Evolutionary conservation across 2,888 invertebrate genomes (phyloP).

Genomic region (Catocala nupta): DNA sequence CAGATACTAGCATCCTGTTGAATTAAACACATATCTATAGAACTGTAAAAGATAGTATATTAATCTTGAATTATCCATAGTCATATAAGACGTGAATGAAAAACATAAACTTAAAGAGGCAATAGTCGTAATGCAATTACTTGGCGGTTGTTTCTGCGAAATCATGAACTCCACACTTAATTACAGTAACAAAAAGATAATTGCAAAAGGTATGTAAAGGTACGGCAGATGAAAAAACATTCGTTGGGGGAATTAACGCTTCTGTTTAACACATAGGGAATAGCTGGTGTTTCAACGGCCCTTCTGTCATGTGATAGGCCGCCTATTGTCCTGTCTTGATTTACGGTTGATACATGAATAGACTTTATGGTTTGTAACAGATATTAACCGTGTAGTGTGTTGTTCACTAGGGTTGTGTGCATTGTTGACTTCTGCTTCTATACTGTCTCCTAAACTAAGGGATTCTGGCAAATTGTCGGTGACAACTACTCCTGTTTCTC

Average conservation of each 20-base stretch:
- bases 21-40: background rate
- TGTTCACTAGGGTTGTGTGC: constrained; percentile 46
- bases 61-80: constrained; percentile 9
- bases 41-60: constrained; percentile 10
- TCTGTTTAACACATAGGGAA: constrained; percentile 20
- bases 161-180: constrained; percentile 27
- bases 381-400: constrained; percentile 60
- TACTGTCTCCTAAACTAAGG: constrained; percentile 38
- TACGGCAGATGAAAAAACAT: constrained; percentile 4
- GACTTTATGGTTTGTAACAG: constrained; percentile 74
- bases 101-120: constrained; percentile 17
- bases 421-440: constrained; percentile 45
- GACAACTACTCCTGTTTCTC: constrained; percentile 27
- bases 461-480: constrained; percentile 20
- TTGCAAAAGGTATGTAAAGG: constrained; percentile 14
- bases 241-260: constrained; percentile 19
- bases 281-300: constrained; percentile 26
- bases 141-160: constrained; percentile 23
- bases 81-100: constrained; percentile 22
- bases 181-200: constrained; percentile 27
- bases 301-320: constrained; percentile 35
- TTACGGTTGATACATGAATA: constrained; percentile 64
- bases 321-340: constrained; percentile 60
- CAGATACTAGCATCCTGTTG: constrained; percentile 16
- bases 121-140: constrained; percentile 26